Conservation (phyloP, 1,140 invertebrate species). For the Trypoxylus dichotomus region DNA sequence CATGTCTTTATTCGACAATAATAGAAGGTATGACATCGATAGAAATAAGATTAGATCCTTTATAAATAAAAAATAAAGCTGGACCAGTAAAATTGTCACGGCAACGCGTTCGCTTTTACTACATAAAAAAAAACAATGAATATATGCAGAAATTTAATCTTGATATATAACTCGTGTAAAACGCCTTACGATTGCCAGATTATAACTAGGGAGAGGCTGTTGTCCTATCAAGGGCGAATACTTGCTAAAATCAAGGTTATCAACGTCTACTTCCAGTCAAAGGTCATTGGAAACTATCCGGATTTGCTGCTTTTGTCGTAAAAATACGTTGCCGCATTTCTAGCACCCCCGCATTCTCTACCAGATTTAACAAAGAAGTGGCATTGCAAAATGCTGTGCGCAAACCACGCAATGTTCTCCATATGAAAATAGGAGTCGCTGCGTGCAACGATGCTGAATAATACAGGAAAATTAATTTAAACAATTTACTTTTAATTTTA, state of each 20-base stretch:
- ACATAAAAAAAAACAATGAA: neutral
- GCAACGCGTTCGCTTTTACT: neutral
- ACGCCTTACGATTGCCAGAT: neutral
- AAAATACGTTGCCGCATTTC: neutral
- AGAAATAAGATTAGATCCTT: neutral
- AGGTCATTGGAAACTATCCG: slow-evolving; percentile 25
- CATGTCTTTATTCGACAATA: too few species aligned
- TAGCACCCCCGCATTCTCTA: slow-evolving; percentile 6
- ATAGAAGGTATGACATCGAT: too few species aligned
- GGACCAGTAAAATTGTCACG: neutral
- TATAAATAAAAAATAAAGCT: neutral
- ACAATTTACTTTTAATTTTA: too few species aligned
- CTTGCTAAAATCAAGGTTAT: slow-evolving; percentile 16
- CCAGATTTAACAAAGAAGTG: neutral
- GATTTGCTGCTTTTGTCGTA: slow-evolving; percentile 14
- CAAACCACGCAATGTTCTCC: neutral
- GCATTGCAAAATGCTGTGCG: neutral
- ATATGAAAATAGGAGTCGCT: neutral
- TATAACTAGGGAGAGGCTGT: slow-evolving; percentile 21
- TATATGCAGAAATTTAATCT: neutral
- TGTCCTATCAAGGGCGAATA: slow-evolving; percentile 25
- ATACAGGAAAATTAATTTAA: too few species aligned
- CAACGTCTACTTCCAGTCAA: slow-evolving; percentile 25
- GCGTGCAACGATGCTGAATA: too few species aligned
- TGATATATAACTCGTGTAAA: neutral